Evolutionary conservation across 2,888 invertebrate genomes (phyloP).

Genomic region (Drosophila kuntzei): DNA sequence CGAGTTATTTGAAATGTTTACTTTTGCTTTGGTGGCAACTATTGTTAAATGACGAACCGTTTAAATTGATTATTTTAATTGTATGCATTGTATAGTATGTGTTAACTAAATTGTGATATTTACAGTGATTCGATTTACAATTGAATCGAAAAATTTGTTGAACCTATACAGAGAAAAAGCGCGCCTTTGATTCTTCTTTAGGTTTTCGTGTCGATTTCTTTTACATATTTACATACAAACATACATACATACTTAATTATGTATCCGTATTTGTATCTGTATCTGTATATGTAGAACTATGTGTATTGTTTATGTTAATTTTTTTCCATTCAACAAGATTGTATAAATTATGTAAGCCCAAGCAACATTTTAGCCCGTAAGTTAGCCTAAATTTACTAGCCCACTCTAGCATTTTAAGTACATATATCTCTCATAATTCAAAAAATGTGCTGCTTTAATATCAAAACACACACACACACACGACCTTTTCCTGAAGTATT

Average conservation of each 20-base stretch:
- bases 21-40: conserved; percentile 13
- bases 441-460: conserved; percentile 71
- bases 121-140: conserved; percentile 86
- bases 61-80: conserved; percentile 67
- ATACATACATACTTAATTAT: conserved; percentile 24
- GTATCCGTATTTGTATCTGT: conserved; percentile 21
- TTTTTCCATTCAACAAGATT: conserved; percentile 55
- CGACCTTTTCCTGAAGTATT: conserved; percentile 69
- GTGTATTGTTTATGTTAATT: conserved; percentile 36
- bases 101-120: conserved; percentile 86
- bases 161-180: conserved; percentile 73
- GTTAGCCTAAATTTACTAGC: conserved; percentile 73
- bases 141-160: conserved; percentile 82
- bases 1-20: conserved; percentile 33
- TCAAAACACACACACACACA: conserved; percentile 30
- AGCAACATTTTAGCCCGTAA: conserved; percentile 62
- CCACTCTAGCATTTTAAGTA: conserved; percentile 60
- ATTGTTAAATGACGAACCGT: conserved; percentile 52
- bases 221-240: conserved; percentile 15
- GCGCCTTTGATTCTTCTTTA: conserved; percentile 71
- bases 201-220: conserved; percentile 58
- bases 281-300: conserved; percentile 25
- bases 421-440: conserved; percentile 50
- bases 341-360: conserved; percentile 68
- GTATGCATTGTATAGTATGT: conserved; percentile 76